Conservation (phyloP, 2,888 invertebrate genomes). For the Epinotia ramella region DNA sequence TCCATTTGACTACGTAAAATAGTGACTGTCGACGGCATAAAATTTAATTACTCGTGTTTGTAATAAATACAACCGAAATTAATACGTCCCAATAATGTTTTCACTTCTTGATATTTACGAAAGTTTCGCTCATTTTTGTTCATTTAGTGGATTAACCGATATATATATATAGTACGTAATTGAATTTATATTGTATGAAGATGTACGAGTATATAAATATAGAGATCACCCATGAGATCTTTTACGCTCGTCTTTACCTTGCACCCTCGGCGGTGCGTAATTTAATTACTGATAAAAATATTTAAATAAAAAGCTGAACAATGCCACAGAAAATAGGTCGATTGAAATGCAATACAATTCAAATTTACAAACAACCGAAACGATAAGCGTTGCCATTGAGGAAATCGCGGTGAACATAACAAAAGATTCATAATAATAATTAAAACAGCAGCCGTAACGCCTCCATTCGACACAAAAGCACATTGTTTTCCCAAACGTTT, state of each 20-base stretch:
- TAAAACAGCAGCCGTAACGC: constrained; percentile 18
- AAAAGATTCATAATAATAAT: constrained; percentile 18
- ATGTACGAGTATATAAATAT: not conserved
- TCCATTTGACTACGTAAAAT: not conserved
- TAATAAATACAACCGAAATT: not conserved
- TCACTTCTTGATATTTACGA: constrained; percentile 1
- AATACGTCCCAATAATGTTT: not conserved
- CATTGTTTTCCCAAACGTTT: constrained; percentile 38
- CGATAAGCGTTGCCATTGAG: not conserved
- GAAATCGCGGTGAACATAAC: not conserved
- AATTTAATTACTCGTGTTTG: constrained; percentile 3
- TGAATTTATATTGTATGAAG: not conserved
- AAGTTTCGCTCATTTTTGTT: not conserved
- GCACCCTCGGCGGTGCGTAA: too few species aligned
- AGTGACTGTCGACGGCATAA: not conserved
- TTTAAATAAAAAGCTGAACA: not conserved
- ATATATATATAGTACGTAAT: too few species aligned
- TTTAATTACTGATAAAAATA: not conserved
- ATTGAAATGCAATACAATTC: not conserved
- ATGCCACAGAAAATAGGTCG: not conserved
- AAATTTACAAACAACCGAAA: not conserved
- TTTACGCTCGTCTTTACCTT: too few species aligned
- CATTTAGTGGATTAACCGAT: too few species aligned
- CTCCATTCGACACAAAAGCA: constrained; percentile 27
- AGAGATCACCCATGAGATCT: too few species aligned